Conservation (phyloP, 2,113 vertebrate species). For the Dendrocopos noguchii region DNA sequence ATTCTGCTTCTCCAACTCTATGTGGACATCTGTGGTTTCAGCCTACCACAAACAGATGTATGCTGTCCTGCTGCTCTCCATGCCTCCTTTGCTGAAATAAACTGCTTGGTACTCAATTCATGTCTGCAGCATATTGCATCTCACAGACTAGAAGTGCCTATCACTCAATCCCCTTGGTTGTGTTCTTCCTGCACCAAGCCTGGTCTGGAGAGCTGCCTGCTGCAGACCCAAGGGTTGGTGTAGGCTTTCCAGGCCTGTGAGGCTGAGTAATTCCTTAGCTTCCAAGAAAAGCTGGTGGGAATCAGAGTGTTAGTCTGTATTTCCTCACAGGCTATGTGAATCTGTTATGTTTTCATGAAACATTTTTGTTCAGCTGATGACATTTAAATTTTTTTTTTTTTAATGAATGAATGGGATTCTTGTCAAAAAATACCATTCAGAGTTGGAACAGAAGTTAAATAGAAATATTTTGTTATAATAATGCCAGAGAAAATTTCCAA, state of each 20-base stretch:
- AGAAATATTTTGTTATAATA: conserved; percentile 22
- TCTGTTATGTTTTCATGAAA: not conserved
- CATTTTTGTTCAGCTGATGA: not conserved
- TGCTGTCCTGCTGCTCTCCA: not conserved
- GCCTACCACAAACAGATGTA: not conserved
- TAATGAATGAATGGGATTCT: not conserved
- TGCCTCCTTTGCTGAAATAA: not conserved
- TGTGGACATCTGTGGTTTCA: not conserved
- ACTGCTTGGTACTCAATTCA: fast-evolving
- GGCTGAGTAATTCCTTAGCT: not conserved
- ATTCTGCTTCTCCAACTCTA: not conserved
- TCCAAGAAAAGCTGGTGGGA: not conserved
- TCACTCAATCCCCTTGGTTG: fast-evolving
- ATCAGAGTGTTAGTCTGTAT: not conserved
- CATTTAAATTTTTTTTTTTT: not conserved
- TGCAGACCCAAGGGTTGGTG: not conserved
- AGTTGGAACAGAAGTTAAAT: not conserved
- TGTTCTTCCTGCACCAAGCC: not conserved
- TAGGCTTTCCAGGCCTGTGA: not conserved
- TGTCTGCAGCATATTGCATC: fast-evolving
- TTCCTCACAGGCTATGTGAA: not conserved
- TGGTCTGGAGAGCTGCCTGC: not conserved
- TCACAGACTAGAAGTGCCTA: not conserved
- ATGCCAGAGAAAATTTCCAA: conserved; percentile 45
- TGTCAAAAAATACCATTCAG: conserved; percentile 15